Evolutionary conservation across 64 coral and sea anemone species (phyloP).

Genomic region (Orbicella faveolata): DNA sequence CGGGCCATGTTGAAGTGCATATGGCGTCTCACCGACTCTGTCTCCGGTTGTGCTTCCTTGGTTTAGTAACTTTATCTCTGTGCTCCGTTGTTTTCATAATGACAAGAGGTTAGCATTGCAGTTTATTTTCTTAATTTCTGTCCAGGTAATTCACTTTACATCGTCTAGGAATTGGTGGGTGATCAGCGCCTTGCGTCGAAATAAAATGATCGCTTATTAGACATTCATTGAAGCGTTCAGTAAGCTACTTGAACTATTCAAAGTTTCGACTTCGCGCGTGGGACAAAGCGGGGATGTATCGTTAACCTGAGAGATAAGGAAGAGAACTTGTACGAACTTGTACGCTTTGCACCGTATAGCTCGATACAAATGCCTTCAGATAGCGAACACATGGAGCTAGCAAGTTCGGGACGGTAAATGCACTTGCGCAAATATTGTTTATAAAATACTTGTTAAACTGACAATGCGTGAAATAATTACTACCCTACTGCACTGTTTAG

Average conservation of each 20-base stretch:
- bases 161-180: background rate
- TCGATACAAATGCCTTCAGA: too few species aligned
- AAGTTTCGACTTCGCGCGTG: background rate
- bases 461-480: too few species aligned
- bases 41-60: conserved; percentile 45
- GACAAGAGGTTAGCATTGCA: conserved; percentile 36
- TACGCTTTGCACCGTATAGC: too few species aligned
- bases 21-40: conserved; percentile 45
- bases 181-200: background rate
- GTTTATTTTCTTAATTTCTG: background rate
- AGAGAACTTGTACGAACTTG: too few species aligned
- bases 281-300: background rate
- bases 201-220: background rate
- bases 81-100: conserved; percentile 43
- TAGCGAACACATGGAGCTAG: too few species aligned
- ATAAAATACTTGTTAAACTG: too few species aligned
- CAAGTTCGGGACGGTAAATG: too few species aligned
- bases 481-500: too few species aligned
- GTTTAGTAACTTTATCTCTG: conserved; percentile 4
- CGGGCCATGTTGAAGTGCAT: background rate
- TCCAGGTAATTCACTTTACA: background rate
- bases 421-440: too few species aligned
- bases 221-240: conserved; percentile 26
- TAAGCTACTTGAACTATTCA: background rate
- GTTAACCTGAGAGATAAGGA: background rate